Percentiles rank a stretch among this genome's conserved stretches.
phyloP scores from a whole-genome alignment of 1,140 invertebrate genomes.

The Neodiprion lecontei region DNA sequence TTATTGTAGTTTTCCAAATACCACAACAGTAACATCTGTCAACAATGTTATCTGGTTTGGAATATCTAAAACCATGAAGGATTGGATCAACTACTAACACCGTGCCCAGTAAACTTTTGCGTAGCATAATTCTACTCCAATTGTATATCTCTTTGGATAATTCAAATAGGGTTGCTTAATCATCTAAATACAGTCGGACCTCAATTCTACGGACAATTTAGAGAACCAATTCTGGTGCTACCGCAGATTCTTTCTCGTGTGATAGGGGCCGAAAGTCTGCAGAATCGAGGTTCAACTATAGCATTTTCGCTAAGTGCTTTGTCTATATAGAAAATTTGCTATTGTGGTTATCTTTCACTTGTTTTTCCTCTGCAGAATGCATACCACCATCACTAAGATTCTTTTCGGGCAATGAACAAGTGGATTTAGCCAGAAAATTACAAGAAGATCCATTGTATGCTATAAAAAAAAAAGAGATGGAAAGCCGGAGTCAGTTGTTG shows the following conservation, averaged over 20 bases:
- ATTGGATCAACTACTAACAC: no score
- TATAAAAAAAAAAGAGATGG: slow-evolving; percentile 86
- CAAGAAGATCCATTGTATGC: slow-evolving; percentile 89
- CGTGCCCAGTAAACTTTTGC: no score
- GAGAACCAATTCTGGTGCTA: no score
- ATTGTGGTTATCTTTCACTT: slow-evolving; percentile 24
- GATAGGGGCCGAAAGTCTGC: slow-evolving; percentile 11
- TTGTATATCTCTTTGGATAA: no score
- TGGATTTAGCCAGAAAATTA: slow-evolving; percentile 82
- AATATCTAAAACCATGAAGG: no score
- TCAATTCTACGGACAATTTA: no score
- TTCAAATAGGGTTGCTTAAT: no score
- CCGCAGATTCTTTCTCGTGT: slow-evolving; percentile 7
- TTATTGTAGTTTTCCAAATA: no score
- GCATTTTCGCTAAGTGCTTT: background rate
- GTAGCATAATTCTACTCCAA: no score
- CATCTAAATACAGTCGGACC: no score
- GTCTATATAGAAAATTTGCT: slow-evolving; percentile 12
- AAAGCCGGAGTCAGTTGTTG: slow-evolving; percentile 78
- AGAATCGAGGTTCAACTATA: slow-evolving; percentile 12
- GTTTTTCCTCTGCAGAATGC: slow-evolving; percentile 61
- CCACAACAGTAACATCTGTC: no score
- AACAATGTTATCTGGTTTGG: no score
- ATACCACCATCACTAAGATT: slow-evolving; percentile 78
- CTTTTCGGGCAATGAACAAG: slow-evolving; percentile 70